Percentiles rank a stretch among this genome's conserved stretches.
phyloP scores from a whole-genome alignment of 2,113 vertebrate species.

The Lonchura striata region DNA sequence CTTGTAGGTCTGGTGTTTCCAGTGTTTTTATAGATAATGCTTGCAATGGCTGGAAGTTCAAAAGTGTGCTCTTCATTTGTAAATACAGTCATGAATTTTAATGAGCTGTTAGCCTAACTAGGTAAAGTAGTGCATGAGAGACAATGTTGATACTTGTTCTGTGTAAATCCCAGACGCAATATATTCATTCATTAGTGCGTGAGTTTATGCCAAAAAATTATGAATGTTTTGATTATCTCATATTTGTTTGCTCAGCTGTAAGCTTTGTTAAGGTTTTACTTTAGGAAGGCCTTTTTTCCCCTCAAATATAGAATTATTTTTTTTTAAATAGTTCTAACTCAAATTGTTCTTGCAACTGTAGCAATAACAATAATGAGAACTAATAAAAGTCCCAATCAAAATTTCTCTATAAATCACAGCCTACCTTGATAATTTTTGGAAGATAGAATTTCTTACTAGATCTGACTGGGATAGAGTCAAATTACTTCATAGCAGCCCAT shows the following conservation, averaged over 20 bases:
- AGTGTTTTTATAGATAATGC: background rate
- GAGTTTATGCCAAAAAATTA: background rate
- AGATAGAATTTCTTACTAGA: rapidly evolving
- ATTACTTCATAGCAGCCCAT: background rate
- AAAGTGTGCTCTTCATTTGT: background rate
- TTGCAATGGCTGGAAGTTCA: background rate
- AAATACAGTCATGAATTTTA: conserved; percentile 10
- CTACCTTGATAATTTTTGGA: background rate
- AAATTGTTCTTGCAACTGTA: background rate
- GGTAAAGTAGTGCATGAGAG: background rate
- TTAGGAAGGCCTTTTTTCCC: background rate
- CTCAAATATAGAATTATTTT: background rate
- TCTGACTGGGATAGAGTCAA: background rate
- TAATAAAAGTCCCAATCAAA: background rate
- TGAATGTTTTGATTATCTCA: background rate
- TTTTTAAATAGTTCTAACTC: background rate
- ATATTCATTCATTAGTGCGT: background rate
- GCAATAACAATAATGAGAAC: background rate
- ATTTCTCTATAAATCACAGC: background rate
- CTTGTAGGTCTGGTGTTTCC: background rate
- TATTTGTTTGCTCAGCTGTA: background rate
- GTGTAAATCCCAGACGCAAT: background rate
- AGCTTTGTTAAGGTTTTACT: background rate
- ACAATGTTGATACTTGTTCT: background rate
- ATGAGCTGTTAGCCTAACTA: background rate